Conservation (phyloP, 2,888 invertebrate species). For the Orchesellides sinensis region DNA sequence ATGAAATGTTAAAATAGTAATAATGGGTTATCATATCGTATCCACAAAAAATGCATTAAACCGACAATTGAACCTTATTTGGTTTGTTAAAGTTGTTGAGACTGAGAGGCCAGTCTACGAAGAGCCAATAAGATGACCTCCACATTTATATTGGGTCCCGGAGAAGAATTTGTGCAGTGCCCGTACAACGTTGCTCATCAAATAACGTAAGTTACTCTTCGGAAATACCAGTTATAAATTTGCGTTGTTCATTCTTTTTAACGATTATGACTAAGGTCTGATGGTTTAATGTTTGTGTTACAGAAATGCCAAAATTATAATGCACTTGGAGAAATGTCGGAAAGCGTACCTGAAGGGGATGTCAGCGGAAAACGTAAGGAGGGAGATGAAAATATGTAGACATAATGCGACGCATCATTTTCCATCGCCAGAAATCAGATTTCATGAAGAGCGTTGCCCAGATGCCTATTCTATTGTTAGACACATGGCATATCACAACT, state of each 20-base stretch:
- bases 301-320: constrained; percentile 63
- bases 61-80: no score
- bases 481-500: constrained; percentile 60
- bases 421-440: constrained; percentile 55
- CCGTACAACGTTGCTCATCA: constrained; percentile 69
- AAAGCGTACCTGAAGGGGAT: constrained; percentile 54
- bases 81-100: no score
- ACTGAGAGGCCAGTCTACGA: no score
- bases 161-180: constrained; percentile 67
- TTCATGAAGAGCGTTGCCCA: constrained; percentile 66
- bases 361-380: constrained; percentile 21
- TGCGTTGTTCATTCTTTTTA: neutral
- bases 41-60: no score
- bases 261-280: neutral
- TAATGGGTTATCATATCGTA: no score
- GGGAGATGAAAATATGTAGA: constrained; percentile 56
- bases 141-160: constrained; percentile 59
- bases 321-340: constrained; percentile 70
- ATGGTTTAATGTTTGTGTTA: constrained; percentile 2
- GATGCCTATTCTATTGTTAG: constrained; percentile 62
- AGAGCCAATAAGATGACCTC: constrained; percentile 48
- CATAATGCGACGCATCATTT: constrained; percentile 65
- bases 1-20: no score
- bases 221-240: neutral
- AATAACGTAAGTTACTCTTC: constrained; percentile 61